A percentile compares a stretch with the other conserved stretches of the same genome.
phyloP scores from a whole-genome alignment of 2,113 vertebrate species.

The Anhinga rufa region DNA sequence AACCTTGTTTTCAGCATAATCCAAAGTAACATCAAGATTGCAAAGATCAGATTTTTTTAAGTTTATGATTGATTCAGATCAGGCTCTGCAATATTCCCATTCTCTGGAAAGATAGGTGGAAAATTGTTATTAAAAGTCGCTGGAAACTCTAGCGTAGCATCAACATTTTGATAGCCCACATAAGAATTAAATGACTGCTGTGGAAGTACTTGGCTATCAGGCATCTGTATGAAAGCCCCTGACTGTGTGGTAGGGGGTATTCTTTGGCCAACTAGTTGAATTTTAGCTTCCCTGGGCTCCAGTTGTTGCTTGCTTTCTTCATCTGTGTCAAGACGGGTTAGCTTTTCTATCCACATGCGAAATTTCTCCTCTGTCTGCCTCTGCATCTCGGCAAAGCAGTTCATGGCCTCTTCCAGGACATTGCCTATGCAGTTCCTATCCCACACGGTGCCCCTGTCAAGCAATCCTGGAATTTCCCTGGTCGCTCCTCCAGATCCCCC shows the following conservation, averaged over 20 bases:
- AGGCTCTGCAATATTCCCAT: slow-evolving; percentile 77
- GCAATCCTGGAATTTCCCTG: slow-evolving; percentile 85
- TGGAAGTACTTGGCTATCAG: slow-evolving; percentile 72
- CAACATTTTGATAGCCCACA: slow-evolving; percentile 71
- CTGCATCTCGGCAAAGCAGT: slow-evolving; percentile 90
- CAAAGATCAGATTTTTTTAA: slow-evolving; percentile 22
- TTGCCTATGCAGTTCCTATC: slow-evolving; percentile 89
- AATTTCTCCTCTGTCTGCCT: slow-evolving; percentile 93
- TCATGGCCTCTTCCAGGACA: slow-evolving; percentile 91
- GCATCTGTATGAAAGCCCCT: slow-evolving; percentile 78
- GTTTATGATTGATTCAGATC: slow-evolving; percentile 80
- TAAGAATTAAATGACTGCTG: slow-evolving; percentile 79
- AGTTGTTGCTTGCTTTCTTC: slow-evolving; percentile 85
- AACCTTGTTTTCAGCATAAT: slow-evolving; percentile 39
- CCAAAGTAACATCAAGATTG: slow-evolving; percentile 5
- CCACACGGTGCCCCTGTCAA: slow-evolving; percentile 84
- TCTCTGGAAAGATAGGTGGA: slow-evolving; percentile 74
- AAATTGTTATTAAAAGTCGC: slow-evolving; percentile 73
- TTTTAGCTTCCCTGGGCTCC: slow-evolving; percentile 77
- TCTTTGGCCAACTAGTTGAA: slow-evolving; percentile 73
- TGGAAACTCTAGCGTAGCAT: slow-evolving; percentile 69
- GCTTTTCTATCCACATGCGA: slow-evolving; percentile 88
- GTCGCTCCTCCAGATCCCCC: slow-evolving; percentile 83
- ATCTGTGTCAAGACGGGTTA: slow-evolving; percentile 83
- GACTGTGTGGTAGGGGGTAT: slow-evolving; percentile 68